These are phyloP conservation scores for Venustaconcha ellipsiformis DNA, from an alignment of 1,140 invertebrate species.

Conservation along the genomic window DNA sequence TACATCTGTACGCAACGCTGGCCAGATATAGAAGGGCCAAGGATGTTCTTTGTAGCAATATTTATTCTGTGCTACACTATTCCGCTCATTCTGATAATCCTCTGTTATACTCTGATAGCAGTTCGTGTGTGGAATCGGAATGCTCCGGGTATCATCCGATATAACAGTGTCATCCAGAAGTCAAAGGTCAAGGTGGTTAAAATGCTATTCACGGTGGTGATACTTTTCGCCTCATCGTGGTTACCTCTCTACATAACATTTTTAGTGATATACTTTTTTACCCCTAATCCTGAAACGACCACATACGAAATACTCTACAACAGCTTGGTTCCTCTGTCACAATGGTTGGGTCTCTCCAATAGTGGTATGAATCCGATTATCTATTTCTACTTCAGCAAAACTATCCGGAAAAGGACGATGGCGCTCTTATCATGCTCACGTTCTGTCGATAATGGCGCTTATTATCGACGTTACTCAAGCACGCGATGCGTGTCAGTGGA, in stretches of 20 bases:
- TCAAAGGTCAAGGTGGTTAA: constrained; percentile 81
- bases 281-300: constrained; percentile 3
- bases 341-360: constrained; percentile 96
- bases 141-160: constrained; percentile 78
- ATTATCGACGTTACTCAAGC: constrained; percentile 34
- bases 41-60: constrained; percentile 89
- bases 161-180: constrained; percentile 59
- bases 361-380: constrained; percentile 97
- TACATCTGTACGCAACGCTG: constrained; percentile 47
- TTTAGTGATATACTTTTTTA: constrained; percentile 41
- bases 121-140: constrained; percentile 88
- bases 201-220: constrained; percentile 95
- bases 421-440: constrained; percentile 37
- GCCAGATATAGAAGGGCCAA: constrained; percentile 74
- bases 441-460: constrained; percentile 7
- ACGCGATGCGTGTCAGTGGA: constrained; percentile 41
- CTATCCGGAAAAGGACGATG: constrained; percentile 88
- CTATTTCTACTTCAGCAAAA: constrained; percentile 98
- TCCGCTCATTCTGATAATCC: constrained; percentile 89
- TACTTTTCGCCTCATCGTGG: constrained; percentile 95
- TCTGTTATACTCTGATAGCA: constrained; percentile 94
- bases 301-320: constrained; percentile 3
- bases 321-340: constrained; percentile 80
- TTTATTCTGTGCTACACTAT: constrained; percentile 92
- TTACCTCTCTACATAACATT: constrained; percentile 83